Base-by-base conservation (phyloP, 2,797 vertebrate species). In the Labeo calbasu region DNA sequence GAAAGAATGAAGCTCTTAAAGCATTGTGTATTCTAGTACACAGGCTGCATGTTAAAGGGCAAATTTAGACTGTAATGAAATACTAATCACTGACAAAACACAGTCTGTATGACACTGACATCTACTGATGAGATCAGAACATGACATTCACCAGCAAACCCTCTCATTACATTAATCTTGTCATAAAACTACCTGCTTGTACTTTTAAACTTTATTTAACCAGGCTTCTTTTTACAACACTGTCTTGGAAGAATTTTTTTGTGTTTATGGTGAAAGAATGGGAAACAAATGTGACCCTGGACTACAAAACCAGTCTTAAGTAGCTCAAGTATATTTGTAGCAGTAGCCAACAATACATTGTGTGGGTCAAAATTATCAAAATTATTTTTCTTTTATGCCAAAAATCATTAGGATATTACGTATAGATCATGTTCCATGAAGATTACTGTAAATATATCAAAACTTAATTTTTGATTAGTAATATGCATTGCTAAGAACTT, bases 101-200 rank as follows among this genome's bases (percentile, higher is more conserved):
- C 53, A 3, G 12, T 61, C 65, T 88, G 50, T 43, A n/a, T 79
- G 46, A 85, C 59, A 71, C 85, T 88, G 85, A 73, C 85, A 82
- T 61, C 87, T 88, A 46, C 76, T 80, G 87, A 53, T 28, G 32
- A 13, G 36, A 28, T 21, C 32, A 43, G 32, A 28, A 28, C 36
- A 81, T 32, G 8, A 1, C 69, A 70, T 1, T 4, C 4, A 43
- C 51, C 17, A 55, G 51, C 21, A 57, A n/a, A 21, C 17, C 51
- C 17, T 19, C 51, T 21, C 1, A 2, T 10, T 5, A 59, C 21
- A 5, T 40, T 69, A 5, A 69, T 32, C 15, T 5, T 61, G 59
- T 23, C 13, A 61, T 59, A 17, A 53, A 53, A 53, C 50, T 1
- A 17, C 7, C 2, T 23, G n/a, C 2, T 14, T 25, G 1, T n/a